These are phyloP conservation scores for Ciconia boyciana DNA, from an alignment of 2,113 vertebrate species.

Conservation along the genomic window DNA sequence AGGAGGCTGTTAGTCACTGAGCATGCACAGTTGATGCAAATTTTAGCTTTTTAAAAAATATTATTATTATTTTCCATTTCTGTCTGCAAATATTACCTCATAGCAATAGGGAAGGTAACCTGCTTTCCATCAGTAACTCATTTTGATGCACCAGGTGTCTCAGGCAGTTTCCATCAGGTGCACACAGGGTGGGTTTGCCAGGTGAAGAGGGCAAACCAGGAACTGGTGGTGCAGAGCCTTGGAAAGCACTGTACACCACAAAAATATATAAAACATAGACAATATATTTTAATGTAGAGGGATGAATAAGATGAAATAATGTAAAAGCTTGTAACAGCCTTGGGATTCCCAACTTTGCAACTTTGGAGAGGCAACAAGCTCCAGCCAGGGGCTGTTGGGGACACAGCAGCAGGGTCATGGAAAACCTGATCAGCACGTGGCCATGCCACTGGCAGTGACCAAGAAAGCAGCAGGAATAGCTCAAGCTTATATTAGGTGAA, in stretches of 20 bases:
- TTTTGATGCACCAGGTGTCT: not conserved
- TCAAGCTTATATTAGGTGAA: not conserved
- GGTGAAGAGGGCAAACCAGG: not conserved
- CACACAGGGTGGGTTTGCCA: not conserved
- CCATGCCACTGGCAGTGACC: not conserved
- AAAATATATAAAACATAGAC: not conserved
- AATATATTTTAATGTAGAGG: not conserved
- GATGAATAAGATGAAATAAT: not conserved
- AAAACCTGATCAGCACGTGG: not conserved
- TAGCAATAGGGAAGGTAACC: not conserved
- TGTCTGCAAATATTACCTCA: not conserved
- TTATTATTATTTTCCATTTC: not conserved
- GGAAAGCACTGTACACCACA: not conserved
- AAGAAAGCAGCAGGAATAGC: not conserved
- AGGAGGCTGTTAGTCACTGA: not conserved
- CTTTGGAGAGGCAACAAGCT: not conserved
- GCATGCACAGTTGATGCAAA: not conserved
- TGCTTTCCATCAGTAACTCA: not conserved
- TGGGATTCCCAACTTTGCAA: not conserved
- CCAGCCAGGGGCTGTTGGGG: not conserved
- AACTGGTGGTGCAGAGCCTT: not conserved
- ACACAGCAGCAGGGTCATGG: not conserved
- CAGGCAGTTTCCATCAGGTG: not conserved
- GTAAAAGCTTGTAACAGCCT: not conserved
- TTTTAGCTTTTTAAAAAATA: not conserved